Conservation (phyloP, 2,888 invertebrate species). For the Drosophila percnosoma region DNA sequence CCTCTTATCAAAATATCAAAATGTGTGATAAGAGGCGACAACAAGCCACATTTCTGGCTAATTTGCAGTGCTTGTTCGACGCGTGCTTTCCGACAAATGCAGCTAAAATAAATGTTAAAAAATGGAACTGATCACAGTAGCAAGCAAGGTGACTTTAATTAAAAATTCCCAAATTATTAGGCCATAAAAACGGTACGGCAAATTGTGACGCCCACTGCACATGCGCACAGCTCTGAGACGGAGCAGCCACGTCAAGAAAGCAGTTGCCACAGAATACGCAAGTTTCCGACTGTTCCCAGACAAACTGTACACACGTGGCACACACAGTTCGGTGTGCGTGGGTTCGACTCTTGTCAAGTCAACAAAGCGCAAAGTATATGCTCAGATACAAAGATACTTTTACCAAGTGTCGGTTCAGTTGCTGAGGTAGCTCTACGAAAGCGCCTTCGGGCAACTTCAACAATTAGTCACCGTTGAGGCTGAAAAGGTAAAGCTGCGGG, state of each 20-base stretch:
- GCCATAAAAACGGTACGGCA: conserved; percentile 72
- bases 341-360: conserved; percentile 47
- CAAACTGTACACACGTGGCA: conserved; percentile 37
- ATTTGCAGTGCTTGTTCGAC: conserved; percentile 28
- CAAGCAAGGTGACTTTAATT: conserved; percentile 53
- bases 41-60: conserved; percentile 35
- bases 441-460: conserved; percentile 42
- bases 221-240: conserved; percentile 65
- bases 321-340: conserved; percentile 44
- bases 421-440: conserved; percentile 27
- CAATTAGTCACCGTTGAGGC: conserved; percentile 73
- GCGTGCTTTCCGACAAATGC: conserved; percentile 32
- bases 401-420: conserved; percentile 28
- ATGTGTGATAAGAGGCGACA: conserved; percentile 40
- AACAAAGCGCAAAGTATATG: conserved; percentile 45
- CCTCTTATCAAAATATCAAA: conserved; percentile 43
- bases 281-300: conserved; percentile 39
- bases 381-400: conserved; percentile 25
- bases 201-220: conserved; percentile 75
- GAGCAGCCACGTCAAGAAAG: conserved; percentile 4
- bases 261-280: conserved; percentile 14
- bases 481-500: conserved; percentile 18
- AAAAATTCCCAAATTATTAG: conserved; percentile 63
- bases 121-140: conserved; percentile 14
- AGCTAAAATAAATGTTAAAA: conserved; percentile 29